Evolutionary conservation across 2,888 invertebrate species (phyloP).

Genomic region (Stenodera caucasica): DNA sequence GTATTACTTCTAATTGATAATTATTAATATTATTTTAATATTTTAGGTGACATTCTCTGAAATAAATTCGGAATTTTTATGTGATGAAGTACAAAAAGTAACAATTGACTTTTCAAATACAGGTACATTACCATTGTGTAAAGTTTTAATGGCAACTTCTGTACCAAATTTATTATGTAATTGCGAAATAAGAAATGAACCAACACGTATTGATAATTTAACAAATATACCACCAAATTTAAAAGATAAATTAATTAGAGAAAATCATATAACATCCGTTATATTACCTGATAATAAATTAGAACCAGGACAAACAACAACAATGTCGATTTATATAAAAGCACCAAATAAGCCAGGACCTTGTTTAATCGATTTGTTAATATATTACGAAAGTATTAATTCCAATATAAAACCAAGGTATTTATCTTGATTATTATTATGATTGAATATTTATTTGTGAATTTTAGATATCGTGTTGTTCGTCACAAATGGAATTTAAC

Average conservation of each 20-base stretch:
- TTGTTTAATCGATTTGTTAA: slow-evolving; percentile 67
- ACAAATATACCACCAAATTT: slow-evolving; percentile 42
- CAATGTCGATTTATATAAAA: slow-evolving; percentile 67
- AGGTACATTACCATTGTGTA: slow-evolving; percentile 66
- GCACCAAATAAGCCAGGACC: slow-evolving; percentile 68
- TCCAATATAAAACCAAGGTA: slow-evolving; percentile 48
- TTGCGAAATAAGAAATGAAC: slow-evolving; percentile 42
- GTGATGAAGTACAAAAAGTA: slow-evolving; percentile 73
- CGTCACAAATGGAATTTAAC: slow-evolving; percentile 67
- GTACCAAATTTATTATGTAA: slow-evolving; percentile 64
- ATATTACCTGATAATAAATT: slow-evolving; percentile 56
- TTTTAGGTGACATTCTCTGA: slow-evolving; percentile 71
- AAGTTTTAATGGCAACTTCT: slow-evolving; percentile 68
- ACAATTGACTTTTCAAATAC: slow-evolving; percentile 70
- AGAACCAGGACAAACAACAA: slow-evolving; percentile 58
- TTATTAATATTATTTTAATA: slow-evolving; percentile 19
- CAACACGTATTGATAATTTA: slow-evolving; percentile 36
- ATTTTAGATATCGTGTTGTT: slow-evolving; percentile 62
- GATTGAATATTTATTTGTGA: slow-evolving; percentile 6
- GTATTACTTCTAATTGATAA: slow-evolving; percentile 7
- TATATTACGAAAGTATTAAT: slow-evolving; percentile 69
- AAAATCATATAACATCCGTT: slow-evolving; percentile 56
- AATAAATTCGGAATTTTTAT: slow-evolving; percentile 67
- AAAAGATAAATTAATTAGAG: slow-evolving; percentile 50
- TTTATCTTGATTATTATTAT: slow-evolving; percentile 8